Evolutionary conservation across 1,140 invertebrate genomes (phyloP).

Genomic region (Halictus rubicundus): DNA sequence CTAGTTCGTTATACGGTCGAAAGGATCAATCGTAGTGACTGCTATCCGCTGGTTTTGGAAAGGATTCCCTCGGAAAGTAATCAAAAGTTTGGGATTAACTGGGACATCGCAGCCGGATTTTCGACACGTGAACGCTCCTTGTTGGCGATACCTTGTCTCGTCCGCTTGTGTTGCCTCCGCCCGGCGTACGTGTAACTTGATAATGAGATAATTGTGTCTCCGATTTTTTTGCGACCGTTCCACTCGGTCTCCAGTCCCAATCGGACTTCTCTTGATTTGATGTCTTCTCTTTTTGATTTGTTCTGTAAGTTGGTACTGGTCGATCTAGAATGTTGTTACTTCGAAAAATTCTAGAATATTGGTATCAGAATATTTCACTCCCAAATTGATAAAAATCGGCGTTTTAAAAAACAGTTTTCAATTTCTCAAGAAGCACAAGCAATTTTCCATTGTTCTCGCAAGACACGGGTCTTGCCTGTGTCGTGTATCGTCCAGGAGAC

Average conservation of each 20-base stretch:
- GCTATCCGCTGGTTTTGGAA: conserved; percentile 37
- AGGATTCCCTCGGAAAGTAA: conserved; percentile 42
- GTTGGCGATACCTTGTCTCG: background rate
- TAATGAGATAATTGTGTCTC: conserved; percentile 3
- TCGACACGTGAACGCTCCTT: conserved; percentile 34
- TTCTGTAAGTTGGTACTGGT: background rate
- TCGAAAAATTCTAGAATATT: no score
- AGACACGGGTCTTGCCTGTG: no score
- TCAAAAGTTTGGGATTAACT: conserved; percentile 49
- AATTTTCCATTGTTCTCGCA: no score
- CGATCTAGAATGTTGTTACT: background rate
- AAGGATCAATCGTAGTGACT: conserved; percentile 43
- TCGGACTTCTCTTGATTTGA: background rate
- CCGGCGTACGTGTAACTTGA: background rate
- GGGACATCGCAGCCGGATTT: conserved; percentile 37
- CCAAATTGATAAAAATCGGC: no score
- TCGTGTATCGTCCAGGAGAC: no score
- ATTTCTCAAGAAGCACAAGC: no score
- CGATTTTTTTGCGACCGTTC: background rate
- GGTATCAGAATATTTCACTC: no score
- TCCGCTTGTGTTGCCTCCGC: background rate
- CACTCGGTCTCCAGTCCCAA: no score
- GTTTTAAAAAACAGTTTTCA: no score
- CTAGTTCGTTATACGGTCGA: conserved; percentile 53
- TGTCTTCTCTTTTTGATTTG: no score